Evolutionary conservation across 1,140 invertebrate genomes (phyloP), one percentile per base, ranked within the genome.

Genomic region (Scaptomyza hsui): DNA sequence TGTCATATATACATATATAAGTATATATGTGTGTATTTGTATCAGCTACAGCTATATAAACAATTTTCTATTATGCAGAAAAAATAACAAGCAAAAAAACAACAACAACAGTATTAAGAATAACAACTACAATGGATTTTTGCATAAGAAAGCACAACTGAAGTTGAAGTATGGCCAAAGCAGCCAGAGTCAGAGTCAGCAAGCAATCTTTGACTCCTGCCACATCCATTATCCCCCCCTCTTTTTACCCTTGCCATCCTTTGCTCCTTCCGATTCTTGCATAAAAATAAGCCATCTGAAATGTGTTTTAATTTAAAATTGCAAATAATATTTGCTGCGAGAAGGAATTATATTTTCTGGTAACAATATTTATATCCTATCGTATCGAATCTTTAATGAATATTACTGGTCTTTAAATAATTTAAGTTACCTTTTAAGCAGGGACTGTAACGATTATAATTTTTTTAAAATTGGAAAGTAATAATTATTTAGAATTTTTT

Each of bases 11-110:
- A 72, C 68, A 55, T 55, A 35, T 24, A 19, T 47, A 21, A 5
- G 10, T 48, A 45, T 13, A 41, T 42, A 0, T 42, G 24, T 32
- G 21, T 35, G 32, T 29, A 29, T 32, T 9, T 60, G 37, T 47
- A 74, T 52, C 61, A 56, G 53, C 55, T 52, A 29, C 5, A 74
- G 74, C 79, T 78, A 78, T 75, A 86, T 86, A 86, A 86, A 86
- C 78, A 86, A 86, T 86, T 86, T 86, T 86, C 82, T 75, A 88
- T 86, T 86, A 88, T 82, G 82, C 82, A 72, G 59, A 86, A 88
- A n/a, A 64, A 86, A 82, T 88, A 86, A 88, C 78, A 86, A 86
- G 77, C 81, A 75, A 56, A 51, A 52, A 56, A 67, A 59, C 59
- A 71, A 71, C 48, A 62, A 55, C 24, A 52, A 64, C 52, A 37